Conservation (phyloP, 2,888 invertebrate genomes). For the Lasioglossum calceatum region DNA sequence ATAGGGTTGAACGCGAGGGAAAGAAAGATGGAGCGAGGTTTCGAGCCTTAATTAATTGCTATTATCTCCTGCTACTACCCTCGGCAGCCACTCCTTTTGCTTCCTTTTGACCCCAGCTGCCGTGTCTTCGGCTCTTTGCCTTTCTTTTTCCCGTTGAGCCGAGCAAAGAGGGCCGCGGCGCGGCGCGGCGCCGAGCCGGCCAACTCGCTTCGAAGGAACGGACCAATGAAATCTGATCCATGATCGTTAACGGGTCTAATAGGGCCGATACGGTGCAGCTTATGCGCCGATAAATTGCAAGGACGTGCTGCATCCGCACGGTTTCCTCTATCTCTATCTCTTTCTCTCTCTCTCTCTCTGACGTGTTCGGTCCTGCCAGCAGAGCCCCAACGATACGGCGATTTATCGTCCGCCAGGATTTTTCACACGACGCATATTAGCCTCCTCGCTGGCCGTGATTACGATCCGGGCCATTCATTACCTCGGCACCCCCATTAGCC, state of each 20-base stretch:
- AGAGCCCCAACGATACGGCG: not conserved
- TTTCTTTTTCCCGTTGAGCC: slow-evolving; percentile 26
- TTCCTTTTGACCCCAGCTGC: not conserved
- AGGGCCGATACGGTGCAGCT: slow-evolving; percentile 53
- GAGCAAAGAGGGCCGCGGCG: not conserved
- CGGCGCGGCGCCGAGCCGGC: not conserved
- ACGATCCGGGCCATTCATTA: slow-evolving; percentile 4
- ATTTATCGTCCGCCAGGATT: slow-evolving; percentile 38
- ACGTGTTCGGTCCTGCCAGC: not conserved
- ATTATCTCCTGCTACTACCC: slow-evolving; percentile 36
- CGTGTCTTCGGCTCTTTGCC: slow-evolving; percentile 19
- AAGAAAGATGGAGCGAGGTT: slow-evolving; percentile 19
- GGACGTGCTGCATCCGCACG: slow-evolving; percentile 18
- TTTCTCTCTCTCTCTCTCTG: not conserved
- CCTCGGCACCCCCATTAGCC: not conserved
- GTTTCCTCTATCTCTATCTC: slow-evolving; percentile 6
- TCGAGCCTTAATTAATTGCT: slow-evolving; percentile 66
- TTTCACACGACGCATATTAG: slow-evolving; percentile 7
- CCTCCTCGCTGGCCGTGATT: too few relatives aligned
- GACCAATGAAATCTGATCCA: slow-evolving; percentile 61
- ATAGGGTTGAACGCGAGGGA: slow-evolving; percentile 10
- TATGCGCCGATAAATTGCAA: slow-evolving; percentile 60
- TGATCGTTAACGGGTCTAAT: slow-evolving; percentile 64
- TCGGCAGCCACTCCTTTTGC: slow-evolving; percentile 10
- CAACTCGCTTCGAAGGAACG: slow-evolving; percentile 13